A percentile compares a stretch with the other conserved stretches of the same genome.
phyloP scores from a whole-genome alignment of 2,797 vertebrate genomes.

The Myotis daubentonii region DNA sequence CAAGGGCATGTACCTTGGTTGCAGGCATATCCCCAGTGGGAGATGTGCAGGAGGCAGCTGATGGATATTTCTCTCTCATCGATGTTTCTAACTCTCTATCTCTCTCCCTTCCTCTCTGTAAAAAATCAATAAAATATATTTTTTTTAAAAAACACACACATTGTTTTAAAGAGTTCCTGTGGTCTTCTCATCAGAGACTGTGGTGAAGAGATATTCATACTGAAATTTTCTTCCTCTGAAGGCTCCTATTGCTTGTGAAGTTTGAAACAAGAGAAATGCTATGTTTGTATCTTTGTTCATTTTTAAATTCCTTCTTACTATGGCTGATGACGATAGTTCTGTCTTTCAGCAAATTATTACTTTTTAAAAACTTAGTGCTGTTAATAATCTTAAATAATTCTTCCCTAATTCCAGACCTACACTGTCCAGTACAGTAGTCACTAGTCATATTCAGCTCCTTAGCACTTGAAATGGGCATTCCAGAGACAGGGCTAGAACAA shows the following conservation, averaged over 20 bases:
- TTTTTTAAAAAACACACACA: too few species aligned
- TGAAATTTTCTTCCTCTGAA: constrained; percentile 19
- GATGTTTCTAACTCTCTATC: too few species aligned
- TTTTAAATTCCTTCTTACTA: background rate
- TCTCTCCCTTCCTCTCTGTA: too few species aligned
- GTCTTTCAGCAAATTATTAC: background rate
- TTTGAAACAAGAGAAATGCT: constrained; percentile 27
- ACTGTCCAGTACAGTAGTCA: background rate
- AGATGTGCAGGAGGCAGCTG: too few species aligned
- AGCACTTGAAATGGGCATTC: background rate
- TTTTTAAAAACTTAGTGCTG: constrained; percentile 1
- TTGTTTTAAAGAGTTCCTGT: background rate
- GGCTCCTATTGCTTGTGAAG: background rate
- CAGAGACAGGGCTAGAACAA: background rate
- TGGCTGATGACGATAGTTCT: background rate
- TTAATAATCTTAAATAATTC: background rate
- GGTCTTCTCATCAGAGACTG: background rate
- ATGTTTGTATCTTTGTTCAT: background rate
- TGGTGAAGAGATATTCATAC: background rate
- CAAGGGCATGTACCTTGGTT: too few species aligned
- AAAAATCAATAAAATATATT: too few species aligned
- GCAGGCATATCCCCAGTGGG: too few species aligned
- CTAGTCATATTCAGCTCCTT: background rate
- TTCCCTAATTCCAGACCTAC: background rate
- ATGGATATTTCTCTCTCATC: too few species aligned